phyloP scores from a whole-genome alignment of 2,113 vertebrate genomes.

The Podocnemis expansa region DNA sequence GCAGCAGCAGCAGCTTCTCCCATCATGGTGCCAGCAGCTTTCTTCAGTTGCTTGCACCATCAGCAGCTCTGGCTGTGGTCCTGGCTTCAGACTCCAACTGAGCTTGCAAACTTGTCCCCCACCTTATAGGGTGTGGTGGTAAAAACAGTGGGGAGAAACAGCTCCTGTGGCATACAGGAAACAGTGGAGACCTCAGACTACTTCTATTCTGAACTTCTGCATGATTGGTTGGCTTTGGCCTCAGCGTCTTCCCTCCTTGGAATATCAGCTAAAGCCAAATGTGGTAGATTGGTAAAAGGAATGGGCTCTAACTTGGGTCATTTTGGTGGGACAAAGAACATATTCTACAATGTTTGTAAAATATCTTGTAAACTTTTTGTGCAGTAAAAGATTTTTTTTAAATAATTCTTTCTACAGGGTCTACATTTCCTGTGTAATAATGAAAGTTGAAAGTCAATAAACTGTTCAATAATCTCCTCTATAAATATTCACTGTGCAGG shows the following conservation, averaged over 20 bases:
- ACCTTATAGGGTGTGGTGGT: no score
- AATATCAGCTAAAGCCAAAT: not conserved
- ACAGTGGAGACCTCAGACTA: no score
- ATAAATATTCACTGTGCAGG: constrained; percentile 35
- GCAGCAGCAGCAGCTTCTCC: no score
- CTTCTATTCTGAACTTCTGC: no score
- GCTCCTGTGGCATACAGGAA: no score
- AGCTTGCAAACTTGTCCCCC: no score
- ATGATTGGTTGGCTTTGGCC: no score
- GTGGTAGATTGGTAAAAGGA: not conserved
- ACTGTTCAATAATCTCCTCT: constrained; percentile 31
- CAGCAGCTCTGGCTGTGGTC: no score
- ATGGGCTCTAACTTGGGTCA: not conserved
- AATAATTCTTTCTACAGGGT: not conserved
- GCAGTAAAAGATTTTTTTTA: not conserved
- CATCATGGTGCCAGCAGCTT: no score
- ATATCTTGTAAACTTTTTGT: not conserved
- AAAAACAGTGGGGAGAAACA: no score
- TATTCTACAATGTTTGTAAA: not conserved
- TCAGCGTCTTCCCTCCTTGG: not conserved
- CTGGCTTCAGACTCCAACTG: no score
- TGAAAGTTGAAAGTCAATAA: constrained; percentile 49
- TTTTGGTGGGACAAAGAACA: not conserved
- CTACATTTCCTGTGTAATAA: constrained; percentile 10
- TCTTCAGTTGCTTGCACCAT: no score